These are phyloP conservation scores for Drosophila navojoa DNA, from an alignment of 1,140 invertebrate genomes.

Conservation along the genomic window DNA sequence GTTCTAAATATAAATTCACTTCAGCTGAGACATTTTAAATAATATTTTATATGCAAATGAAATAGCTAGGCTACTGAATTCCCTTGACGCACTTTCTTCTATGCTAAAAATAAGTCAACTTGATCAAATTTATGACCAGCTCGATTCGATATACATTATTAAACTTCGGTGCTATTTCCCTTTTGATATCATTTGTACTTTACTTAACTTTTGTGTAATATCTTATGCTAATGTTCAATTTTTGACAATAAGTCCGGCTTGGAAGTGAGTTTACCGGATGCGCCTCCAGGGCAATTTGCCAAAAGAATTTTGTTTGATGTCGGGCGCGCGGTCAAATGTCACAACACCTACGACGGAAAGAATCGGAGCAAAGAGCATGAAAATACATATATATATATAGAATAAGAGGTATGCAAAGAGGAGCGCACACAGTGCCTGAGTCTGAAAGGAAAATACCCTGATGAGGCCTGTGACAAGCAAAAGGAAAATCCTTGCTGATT, in stretches of 20 bases:
- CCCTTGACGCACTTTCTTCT: no score
- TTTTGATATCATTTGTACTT: not conserved
- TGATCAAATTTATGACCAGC: no score
- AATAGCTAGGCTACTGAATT: no score
- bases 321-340: constrained; percentile 63
- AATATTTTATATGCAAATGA: no score
- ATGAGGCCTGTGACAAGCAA: constrained; percentile 28
- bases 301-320: constrained; percentile 50
- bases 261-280: constrained; percentile 42
- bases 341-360: constrained; percentile 49
- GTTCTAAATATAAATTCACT: no score
- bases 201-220: not conserved
- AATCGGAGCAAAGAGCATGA: constrained; percentile 7
- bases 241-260: not conserved
- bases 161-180: not conserved
- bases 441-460: constrained; percentile 69
- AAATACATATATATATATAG: no score
- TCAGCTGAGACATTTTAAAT: no score
- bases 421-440: constrained; percentile 53
- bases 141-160: not conserved
- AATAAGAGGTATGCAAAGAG: constrained; percentile 58
- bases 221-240: constrained; percentile 9
- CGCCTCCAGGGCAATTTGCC: constrained; percentile 15
- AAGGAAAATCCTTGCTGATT: constrained; percentile 60
- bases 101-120: no score